Conservation (phyloP, 2,888 invertebrate genomes). For the Ornithoptera priamus region DNA sequence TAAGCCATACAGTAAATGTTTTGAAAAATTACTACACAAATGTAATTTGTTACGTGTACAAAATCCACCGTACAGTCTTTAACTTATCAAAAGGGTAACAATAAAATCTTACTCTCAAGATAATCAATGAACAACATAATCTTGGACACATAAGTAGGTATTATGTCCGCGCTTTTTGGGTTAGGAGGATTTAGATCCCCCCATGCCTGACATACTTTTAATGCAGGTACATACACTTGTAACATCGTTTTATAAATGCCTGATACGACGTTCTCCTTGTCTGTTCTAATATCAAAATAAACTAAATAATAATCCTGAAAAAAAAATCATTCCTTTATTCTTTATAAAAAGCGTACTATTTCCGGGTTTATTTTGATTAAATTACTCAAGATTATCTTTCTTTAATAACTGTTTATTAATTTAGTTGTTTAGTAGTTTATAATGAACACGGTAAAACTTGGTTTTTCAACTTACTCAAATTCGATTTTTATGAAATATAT, state of each 20-base stretch:
- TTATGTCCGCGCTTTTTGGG: constrained; percentile 62
- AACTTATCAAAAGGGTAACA: neutral
- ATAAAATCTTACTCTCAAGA: constrained; percentile 60
- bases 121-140: constrained; percentile 70
- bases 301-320: constrained; percentile 65
- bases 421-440: too few species aligned
- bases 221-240: constrained; percentile 57
- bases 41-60: too few species aligned
- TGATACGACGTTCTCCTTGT: constrained; percentile 69
- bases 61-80: too few species aligned
- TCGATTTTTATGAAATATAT: too few species aligned
- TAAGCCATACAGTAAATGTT: too few species aligned
- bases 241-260: constrained; percentile 60
- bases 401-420: too few species aligned
- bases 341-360: too few species aligned
- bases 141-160: constrained; percentile 63
- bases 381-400: too few species aligned
- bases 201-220: constrained; percentile 62
- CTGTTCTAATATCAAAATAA: constrained; percentile 58
- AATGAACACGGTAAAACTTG: too few species aligned
- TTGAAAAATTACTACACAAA: too few species aligned
- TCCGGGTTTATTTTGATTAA: too few species aligned
- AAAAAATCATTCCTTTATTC: neutral
- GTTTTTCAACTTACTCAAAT: too few species aligned
- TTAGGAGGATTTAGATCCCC: constrained; percentile 73